A percentile compares a stretch with the other conserved stretches of the same genome.
Conservation (phyloP, 2,888 invertebrate species). For the Cylloceria caligata region DNA sequence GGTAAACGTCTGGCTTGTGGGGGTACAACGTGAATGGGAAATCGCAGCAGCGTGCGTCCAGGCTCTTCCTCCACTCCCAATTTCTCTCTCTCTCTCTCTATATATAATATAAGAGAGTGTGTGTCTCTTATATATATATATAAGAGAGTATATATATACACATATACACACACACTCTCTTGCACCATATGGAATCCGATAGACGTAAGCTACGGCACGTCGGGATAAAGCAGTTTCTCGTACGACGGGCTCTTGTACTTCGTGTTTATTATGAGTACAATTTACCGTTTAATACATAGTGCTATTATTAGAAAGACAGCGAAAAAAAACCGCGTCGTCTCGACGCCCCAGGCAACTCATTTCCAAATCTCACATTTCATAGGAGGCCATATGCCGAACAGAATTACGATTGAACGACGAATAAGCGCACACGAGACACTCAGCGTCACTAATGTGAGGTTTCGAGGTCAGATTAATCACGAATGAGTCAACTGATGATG, state of each 20-base stretch:
- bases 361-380: constrained; percentile 34
- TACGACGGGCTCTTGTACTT: neutral
- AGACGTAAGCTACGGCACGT: constrained; percentile 63
- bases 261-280: neutral
- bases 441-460: constrained; percentile 33
- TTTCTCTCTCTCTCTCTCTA: constrained; percentile 17
- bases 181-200: constrained; percentile 56
- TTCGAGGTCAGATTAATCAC: constrained; percentile 52
- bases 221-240: constrained; percentile 51
- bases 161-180: too few species aligned
- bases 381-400: constrained; percentile 15
- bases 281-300: neutral
- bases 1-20: constrained; percentile 34
- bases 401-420: constrained; percentile 9
- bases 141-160: too few species aligned
- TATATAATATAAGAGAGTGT: too few species aligned
- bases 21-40: constrained; percentile 62
- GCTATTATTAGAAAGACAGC: neutral
- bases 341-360: neutral
- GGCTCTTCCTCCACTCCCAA: neutral
- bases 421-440: constrained; percentile 2
- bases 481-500: constrained; percentile 12
- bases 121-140: too few species aligned
- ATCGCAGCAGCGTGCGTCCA: constrained; percentile 57
- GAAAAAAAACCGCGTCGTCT: neutral